phyloP scores from a whole-genome alignment of 2,113 vertebrate genomes.

The Oriolus oriolus region DNA sequence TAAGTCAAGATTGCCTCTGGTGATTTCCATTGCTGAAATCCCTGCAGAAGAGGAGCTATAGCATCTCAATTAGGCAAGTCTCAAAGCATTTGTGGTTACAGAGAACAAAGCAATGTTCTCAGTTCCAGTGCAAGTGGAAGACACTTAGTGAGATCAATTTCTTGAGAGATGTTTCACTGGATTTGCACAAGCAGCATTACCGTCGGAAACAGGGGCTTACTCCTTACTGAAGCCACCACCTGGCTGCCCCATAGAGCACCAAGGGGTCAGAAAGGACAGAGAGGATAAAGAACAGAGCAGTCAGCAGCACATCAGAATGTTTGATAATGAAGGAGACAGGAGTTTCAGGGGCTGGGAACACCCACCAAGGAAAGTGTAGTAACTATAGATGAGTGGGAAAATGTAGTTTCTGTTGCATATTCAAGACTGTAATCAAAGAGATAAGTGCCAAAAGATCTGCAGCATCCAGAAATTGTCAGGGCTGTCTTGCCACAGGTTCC shows the following conservation, averaged over 20 bases:
- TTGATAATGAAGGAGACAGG: not conserved
- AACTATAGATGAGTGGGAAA: conserved; percentile 11
- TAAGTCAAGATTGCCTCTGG: not conserved
- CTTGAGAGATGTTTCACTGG: not conserved
- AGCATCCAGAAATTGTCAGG: conserved; percentile 22
- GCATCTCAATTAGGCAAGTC: not conserved
- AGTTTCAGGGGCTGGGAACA: conserved; percentile 16
- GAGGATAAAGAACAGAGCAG: not conserved
- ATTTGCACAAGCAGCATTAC: not conserved
- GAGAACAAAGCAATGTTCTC: not conserved
- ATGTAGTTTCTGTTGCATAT: conserved; percentile 31
- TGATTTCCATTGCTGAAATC: not conserved
- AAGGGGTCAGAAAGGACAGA: not conserved
- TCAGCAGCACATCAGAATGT: not conserved
- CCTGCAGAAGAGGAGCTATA: not conserved
- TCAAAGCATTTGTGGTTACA: not conserved
- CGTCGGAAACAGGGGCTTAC: not conserved
- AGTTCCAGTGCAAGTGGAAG: not conserved
- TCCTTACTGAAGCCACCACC: not conserved
- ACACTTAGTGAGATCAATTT: not conserved
- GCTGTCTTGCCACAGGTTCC: conserved; percentile 36
- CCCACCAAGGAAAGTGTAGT: not conserved
- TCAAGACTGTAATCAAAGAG: conserved; percentile 15
- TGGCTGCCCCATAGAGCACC: not conserved
- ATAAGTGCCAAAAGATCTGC: conserved; percentile 20